Evolutionary conservation across 2,113 vertebrate genomes (phyloP).

Genomic region (Pelusios castaneus): DNA sequence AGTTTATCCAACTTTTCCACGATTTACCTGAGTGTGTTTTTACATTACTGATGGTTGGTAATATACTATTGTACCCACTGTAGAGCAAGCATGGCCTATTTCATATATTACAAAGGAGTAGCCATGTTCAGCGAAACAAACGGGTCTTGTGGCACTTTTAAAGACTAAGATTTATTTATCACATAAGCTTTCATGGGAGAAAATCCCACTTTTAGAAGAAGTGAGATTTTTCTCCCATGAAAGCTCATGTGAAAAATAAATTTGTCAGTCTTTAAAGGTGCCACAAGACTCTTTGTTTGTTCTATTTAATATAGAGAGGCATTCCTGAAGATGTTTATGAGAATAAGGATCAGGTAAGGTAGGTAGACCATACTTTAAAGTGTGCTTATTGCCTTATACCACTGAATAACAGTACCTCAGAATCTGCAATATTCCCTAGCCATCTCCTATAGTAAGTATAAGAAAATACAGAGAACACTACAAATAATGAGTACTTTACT

Average conservation of each 20-base stretch:
- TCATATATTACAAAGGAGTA: too few species aligned
- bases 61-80: neutral
- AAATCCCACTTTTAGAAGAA: too few species aligned
- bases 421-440: neutral
- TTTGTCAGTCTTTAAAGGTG: too few species aligned
- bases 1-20: neutral
- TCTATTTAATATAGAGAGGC: neutral
- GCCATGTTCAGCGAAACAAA: too few species aligned
- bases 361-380: neutral
- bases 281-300: too few species aligned
- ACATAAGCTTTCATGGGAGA: too few species aligned
- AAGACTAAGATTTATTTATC: too few species aligned
- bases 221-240: too few species aligned
- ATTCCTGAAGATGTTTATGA: rapidly evolving
- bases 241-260: too few species aligned
- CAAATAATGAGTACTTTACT: neutral
- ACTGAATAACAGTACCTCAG: neutral
- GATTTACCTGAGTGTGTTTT: neutral
- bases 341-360: neutral
- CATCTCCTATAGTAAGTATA: neutral
- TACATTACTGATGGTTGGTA: neutral
- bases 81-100: neutral
- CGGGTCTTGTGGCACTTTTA: too few species aligned
- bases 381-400: neutral
- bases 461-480: neutral